Conservation (phyloP, 2,888 invertebrate genomes). For the Dendrolimus houi region DNA sequence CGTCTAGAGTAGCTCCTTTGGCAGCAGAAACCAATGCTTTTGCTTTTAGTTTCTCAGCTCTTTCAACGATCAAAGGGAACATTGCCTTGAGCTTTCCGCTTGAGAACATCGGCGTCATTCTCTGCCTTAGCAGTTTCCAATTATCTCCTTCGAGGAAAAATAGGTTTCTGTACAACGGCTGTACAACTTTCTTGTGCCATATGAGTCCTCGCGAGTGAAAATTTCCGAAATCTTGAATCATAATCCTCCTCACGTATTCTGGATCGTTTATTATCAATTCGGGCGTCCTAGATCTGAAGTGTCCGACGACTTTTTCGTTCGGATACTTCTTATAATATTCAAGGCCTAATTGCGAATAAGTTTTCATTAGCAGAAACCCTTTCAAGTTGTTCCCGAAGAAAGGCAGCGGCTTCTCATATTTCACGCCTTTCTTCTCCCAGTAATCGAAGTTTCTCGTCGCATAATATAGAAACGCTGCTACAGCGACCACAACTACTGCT, state of each 20-base stretch:
- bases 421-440: too few species aligned
- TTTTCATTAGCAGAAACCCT: slow-evolving; percentile 11
- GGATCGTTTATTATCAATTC: slow-evolving; percentile 14
- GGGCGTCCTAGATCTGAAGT: too few species aligned
- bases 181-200: slow-evolving; percentile 13
- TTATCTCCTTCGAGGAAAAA: slow-evolving; percentile 31
- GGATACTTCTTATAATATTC: slow-evolving; percentile 14
- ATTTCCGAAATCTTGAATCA: slow-evolving; percentile 18
- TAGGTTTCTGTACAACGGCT: slow-evolving; percentile 25
- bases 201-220: slow-evolving; percentile 24
- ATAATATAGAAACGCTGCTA: slow-evolving; percentile 16
- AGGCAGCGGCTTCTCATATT: slow-evolving; percentile 6
- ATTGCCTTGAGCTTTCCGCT: too few species aligned
- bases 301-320: too few species aligned
- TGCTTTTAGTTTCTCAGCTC: slow-evolving; percentile 16
- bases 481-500: too few species aligned
- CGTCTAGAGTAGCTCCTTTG: slow-evolving; percentile 14
- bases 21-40: slow-evolving; percentile 1
- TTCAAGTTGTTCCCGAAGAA: slow-evolving; percentile 15
- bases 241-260: slow-evolving; percentile 16
- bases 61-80: too few species aligned
- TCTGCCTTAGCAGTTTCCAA: slow-evolving; percentile 32
- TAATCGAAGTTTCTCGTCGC: slow-evolving; percentile 7
- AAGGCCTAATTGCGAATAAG: slow-evolving; percentile 16
- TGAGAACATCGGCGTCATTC: slow-evolving; percentile 26